Conservation (phyloP, 2,888 invertebrate species). For the Tipula vernalis region DNA sequence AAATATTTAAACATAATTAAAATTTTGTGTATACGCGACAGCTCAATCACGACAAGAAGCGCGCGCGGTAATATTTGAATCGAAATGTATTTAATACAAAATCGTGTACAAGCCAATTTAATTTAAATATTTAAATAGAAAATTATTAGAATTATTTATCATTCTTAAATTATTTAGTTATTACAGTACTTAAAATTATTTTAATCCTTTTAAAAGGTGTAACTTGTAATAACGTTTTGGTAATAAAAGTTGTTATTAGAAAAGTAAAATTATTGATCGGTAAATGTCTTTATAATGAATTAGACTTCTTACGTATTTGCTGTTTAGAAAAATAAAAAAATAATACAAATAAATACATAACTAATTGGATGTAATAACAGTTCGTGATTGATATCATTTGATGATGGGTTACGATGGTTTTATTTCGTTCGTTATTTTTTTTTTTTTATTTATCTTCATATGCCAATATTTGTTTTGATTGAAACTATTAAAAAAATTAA, state of each 20-base stretch:
- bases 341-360: neutral
- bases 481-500: neutral
- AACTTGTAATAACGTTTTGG: neutral
- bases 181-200: too few relatives aligned
- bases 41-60: neutral
- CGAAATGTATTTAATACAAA: neutral
- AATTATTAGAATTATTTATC: neutral
- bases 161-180: neutral
- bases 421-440: neutral
- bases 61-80: neutral
- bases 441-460: neutral
- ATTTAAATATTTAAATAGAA: neutral
- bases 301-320: neutral
- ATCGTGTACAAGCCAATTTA: neutral
- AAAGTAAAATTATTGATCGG: neutral
- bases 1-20: neutral
- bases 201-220: neutral
- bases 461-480: neutral
- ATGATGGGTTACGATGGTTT: neutral
- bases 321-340: neutral
- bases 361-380: neutral
- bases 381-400: constrained; percentile 4
- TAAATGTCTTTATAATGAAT: neutral
- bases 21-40: neutral
- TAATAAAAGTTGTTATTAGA: neutral